Percentiles rank a stretch among this genome's conserved stretches.
phyloP scores from a whole-genome alignment of 2,113 vertebrate genomes.

The Sebastes fasciatus region DNA sequence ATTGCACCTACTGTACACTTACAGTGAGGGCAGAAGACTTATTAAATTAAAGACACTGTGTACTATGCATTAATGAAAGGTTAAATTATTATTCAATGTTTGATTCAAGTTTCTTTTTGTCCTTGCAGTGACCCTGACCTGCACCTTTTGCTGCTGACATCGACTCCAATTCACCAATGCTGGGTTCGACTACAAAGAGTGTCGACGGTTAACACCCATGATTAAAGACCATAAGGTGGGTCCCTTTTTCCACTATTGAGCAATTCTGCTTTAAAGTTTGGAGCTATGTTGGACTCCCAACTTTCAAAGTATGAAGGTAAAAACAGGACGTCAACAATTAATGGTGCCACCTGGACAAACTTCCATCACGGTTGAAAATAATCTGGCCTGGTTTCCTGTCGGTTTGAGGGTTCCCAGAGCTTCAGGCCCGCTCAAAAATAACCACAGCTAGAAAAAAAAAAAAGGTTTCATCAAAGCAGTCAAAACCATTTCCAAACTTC shows the following conservation, averaged over 20 bases:
- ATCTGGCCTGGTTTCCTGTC: background rate
- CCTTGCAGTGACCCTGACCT: conserved; percentile 11
- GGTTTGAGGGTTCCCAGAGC: conserved; percentile 34
- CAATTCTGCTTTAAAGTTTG: background rate
- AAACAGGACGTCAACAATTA: background rate
- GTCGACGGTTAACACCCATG: background rate
- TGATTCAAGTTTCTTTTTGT: background rate
- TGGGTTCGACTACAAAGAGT: background rate
- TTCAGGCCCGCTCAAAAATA: background rate
- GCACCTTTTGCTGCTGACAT: background rate
- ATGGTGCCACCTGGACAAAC: conserved; percentile 48
- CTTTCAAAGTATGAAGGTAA: background rate
- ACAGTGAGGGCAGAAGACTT: background rate
- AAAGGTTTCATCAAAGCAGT: background rate
- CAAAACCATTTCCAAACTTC: conserved; percentile 32
- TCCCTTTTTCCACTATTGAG: background rate
- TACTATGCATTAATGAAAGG: background rate
- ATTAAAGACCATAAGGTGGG: background rate
- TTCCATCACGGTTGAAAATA: conserved; percentile 5
- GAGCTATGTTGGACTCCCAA: background rate
- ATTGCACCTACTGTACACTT: too few relatives aligned
- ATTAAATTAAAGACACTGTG: background rate
- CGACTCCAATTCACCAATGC: background rate
- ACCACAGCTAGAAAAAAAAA: conserved; percentile 5
- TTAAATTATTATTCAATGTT: background rate